Base-by-base conservation (phyloP, 23 tunicate genomes). In the Halocynthia aurantium region DNA sequence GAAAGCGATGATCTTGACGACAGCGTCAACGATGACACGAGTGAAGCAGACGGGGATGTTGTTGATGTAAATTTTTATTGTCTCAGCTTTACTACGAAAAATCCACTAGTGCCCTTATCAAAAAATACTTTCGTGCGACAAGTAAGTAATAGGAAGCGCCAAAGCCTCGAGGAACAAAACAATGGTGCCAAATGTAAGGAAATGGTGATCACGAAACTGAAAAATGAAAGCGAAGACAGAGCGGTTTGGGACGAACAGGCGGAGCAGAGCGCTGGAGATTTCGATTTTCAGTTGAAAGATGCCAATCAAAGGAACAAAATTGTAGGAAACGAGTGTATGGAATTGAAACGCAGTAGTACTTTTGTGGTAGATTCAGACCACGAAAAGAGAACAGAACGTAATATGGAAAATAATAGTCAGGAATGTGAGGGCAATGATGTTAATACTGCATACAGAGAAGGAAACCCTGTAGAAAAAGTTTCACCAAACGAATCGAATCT, bases 31-130 rank as follows among this genome's bases (percentile, higher is more conserved):
- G 70, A 77, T 22, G 55, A 11, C 19, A 82, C 50, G 74, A 63
- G 49, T n/a, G 61, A 55, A 13, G 76, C 58, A 50, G 83, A 70
- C 9, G 63, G 69, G 12, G 81, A 86, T 60, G 88, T 54, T 22
- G 75, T 84, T 10, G 82, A 84, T 51, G 84, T 89, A 13, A 89
- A 84, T 68, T 89, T 89, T 80, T 89, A 84, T 66, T 84, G 96
- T 70, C 71, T 89, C 52, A 80, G 85, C 53, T 84, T 89, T 51
- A 80, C 84, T 13, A 71, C 96, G 40, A 63, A 62, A 20, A 89
- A 89, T 60, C 96, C 96, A 7, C 84, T 89, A 8, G 63, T 84
- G 7, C 96, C 96, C 15, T 51, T 89, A 60, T 89, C 96, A 17
- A 84, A 87, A 75, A 73, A 77, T 31, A 76, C 77, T 21, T 89